These are phyloP conservation scores for Daboia siamensis DNA, from an alignment of 2,113 vertebrate species.

Conservation along the genomic window DNA sequence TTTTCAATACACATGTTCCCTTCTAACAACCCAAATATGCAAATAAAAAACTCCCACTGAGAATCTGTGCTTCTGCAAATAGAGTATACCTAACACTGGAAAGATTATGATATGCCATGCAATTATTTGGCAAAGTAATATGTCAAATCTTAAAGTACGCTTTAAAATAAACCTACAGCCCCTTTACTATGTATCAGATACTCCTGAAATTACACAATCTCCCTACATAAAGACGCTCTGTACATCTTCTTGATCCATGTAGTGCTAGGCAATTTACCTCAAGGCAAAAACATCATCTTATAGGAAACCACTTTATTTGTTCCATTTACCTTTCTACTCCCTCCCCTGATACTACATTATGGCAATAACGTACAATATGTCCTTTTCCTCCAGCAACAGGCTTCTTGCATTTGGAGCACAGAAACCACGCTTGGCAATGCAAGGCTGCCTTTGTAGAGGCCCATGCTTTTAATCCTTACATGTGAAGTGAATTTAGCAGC, in stretches of 20 bases:
- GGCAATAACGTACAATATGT: background rate
- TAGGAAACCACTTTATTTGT: constrained; percentile 12
- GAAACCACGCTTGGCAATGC: background rate
- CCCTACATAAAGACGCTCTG: background rate
- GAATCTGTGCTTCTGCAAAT: background rate
- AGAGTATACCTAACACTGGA: background rate
- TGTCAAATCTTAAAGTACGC: background rate
- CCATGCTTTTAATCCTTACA: constrained; percentile 14
- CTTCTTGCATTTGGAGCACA: background rate
- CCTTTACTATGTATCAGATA: background rate
- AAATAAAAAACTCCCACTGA: background rate
- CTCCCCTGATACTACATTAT: background rate
- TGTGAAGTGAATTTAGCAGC: background rate
- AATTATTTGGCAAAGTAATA: background rate
- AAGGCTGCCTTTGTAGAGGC: constrained; percentile 15
- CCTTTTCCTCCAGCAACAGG: background rate
- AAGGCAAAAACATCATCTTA: background rate
- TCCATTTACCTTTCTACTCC: background rate
- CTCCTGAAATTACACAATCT: background rate
- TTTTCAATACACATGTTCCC: background rate
- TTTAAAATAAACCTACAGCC: background rate
- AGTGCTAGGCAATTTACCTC: background rate
- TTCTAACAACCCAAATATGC: background rate
- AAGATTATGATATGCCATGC: background rate
- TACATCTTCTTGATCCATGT: background rate